A percentile compares a stretch with the other conserved stretches of the same genome.
These are phyloP conservation scores for Anagyrus pseudococci DNA, from an alignment of 2,888 invertebrate species.

Conservation along the genomic window DNA sequence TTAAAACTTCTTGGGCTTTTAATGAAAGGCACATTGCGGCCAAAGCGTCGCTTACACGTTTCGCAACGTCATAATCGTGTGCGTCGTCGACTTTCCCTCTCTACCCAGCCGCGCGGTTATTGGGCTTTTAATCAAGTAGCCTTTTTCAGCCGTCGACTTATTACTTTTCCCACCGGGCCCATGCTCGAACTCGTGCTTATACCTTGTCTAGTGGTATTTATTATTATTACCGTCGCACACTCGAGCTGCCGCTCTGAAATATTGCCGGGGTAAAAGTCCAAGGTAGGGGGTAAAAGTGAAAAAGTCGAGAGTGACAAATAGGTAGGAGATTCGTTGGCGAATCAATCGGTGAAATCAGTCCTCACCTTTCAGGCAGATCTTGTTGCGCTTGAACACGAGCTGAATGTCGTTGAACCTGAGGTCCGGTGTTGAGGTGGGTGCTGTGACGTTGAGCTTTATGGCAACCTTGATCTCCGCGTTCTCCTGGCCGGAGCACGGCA, in stretches of 20 bases:
- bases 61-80: conserved; percentile 12
- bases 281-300: too few relatives aligned
- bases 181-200: too few relatives aligned
- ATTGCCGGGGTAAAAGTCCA: too few relatives aligned
- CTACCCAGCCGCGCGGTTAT: neutral
- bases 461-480: conserved; percentile 84
- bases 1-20: conserved; percentile 35
- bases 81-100: neutral
- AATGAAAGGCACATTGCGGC: conserved; percentile 27
- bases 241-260: too few relatives aligned
- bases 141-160: neutral
- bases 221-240: too few relatives aligned
- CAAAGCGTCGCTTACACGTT: conserved; percentile 18
- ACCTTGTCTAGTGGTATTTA: too few relatives aligned
- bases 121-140: conserved; percentile 20
- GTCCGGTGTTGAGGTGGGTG: conserved; percentile 71
- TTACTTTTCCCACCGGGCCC: neutral
- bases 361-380: conserved; percentile 83
- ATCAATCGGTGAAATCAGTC: neutral
- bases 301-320: too few relatives aligned
- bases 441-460: conserved; percentile 82
- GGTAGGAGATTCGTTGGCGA: neutral
- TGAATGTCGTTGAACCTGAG: conserved; percentile 72
- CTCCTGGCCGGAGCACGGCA: conserved; percentile 83
- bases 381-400: conserved; percentile 82